Percentiles rank a stretch among this genome's conserved stretches.
These are phyloP conservation scores for Pterois miles DNA, from an alignment of 2,797 vertebrate species.

Conservation along the genomic window DNA sequence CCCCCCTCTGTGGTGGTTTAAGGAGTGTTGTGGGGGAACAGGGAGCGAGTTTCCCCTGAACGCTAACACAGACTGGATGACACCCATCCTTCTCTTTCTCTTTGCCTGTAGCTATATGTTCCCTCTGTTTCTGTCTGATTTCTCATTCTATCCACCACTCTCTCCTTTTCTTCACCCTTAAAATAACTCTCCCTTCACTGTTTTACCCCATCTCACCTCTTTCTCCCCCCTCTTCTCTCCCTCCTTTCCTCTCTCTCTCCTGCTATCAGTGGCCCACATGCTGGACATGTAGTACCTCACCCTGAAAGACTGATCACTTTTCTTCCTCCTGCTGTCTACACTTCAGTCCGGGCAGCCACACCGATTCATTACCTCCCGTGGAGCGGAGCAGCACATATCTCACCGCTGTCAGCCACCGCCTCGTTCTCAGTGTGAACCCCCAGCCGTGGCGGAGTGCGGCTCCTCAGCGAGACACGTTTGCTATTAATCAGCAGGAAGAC, in stretches of 20 bases:
- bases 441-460: constrained; percentile 38
- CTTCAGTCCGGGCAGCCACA: constrained; percentile 55
- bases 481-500: constrained; percentile 60
- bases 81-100: constrained; percentile 15
- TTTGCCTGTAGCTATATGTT: neutral
- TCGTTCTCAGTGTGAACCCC: constrained; percentile 48
- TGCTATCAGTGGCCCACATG: constrained; percentile 47
- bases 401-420: constrained; percentile 55
- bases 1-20: constrained; percentile 65
- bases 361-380: constrained; percentile 72
- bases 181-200: neutral
- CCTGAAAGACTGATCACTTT: constrained; percentile 72
- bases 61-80: constrained; percentile 43
- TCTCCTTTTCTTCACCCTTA: neutral
- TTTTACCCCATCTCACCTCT: neutral
- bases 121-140: constrained; percentile 6
- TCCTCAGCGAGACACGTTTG: constrained; percentile 44
- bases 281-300: constrained; percentile 51
- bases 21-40: constrained; percentile 57
- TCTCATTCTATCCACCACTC: neutral
- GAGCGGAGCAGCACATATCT: constrained; percentile 65
- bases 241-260: neutral
- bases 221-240: neutral
- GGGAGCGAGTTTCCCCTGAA: constrained; percentile 51
- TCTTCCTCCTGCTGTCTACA: constrained; percentile 65